phyloP scores from a whole-genome alignment of 2,888 invertebrate species.

The Pedicia rivosa region DNA sequence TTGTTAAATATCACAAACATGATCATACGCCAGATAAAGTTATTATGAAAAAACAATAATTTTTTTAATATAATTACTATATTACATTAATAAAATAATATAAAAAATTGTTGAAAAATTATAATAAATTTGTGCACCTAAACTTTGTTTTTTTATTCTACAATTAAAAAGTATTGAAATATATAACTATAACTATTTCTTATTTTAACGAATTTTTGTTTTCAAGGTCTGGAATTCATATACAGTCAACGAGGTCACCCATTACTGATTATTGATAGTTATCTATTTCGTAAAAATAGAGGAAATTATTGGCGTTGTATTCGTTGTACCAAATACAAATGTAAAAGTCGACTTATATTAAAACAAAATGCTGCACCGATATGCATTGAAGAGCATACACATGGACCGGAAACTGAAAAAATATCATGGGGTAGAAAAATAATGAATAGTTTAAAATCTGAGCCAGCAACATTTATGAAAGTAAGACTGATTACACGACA shows the following conservation, averaged over 20 bases:
- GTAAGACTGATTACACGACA: conserved; percentile 13
- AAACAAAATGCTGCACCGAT: conserved; percentile 14
- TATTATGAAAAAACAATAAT: too few relatives aligned
- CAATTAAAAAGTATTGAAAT: too few relatives aligned
- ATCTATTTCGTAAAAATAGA: conserved; percentile 21
- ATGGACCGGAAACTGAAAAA: conserved; percentile 19
- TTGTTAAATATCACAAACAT: conserved; percentile 15
- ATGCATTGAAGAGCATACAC: conserved; percentile 19
- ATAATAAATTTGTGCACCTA: too few relatives aligned
- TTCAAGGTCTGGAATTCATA: conserved; percentile 17
- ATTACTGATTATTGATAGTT: conserved; percentile 19
- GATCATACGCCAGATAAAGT: conserved; percentile 11
- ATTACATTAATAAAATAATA: too few relatives aligned
- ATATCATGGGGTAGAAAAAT: conserved; percentile 17
- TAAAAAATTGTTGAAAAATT: too few relatives aligned
- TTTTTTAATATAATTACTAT: too few relatives aligned
- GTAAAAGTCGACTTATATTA: conserved; percentile 19
- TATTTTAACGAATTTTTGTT: conserved; percentile 5
- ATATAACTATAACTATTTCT: not conserved
- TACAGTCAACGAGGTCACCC: conserved; percentile 22
- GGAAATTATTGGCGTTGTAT: conserved; percentile 22
- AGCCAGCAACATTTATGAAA: conserved; percentile 3
- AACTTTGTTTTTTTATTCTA: too few relatives aligned
- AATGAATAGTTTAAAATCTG: not conserved
- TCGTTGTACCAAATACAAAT: conserved; percentile 19